Base-by-base conservation (phyloP, 2,113 vertebrate genomes). In the Ammodytes marinus region DNA sequence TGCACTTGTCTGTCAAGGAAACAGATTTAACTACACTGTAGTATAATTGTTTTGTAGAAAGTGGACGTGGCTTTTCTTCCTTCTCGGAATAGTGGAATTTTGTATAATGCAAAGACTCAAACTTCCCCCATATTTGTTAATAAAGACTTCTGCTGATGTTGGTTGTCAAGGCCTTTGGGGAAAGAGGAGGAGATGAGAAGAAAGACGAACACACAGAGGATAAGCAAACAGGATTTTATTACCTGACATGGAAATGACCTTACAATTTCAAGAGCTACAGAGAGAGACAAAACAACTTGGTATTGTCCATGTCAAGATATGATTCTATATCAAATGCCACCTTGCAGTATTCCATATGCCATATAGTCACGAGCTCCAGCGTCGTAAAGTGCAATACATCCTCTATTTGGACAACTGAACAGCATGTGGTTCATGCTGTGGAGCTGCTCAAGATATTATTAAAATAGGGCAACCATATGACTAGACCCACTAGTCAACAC, bases 1-100 rank as follows among this genome's bases (percentile, higher is more conserved):
- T 73, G 68, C 60, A 65, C 50, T 70, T 80, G 73, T 84, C 66
- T 74, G 77, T 83, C 49, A 77, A 82, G 77, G 70, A 81, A 88
- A 78, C 45, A 60, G 19, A 71, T 71, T 70, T 79, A 73, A 80
- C 53, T 70, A 15, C 78, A 84, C 69, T 42, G 61, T 82, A 15
- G 61, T 82, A 15, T 79, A 85, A 66, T 35, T 81, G 55, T 77
- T 84, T 47, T 57, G 67, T 61, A 79, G 67, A 87, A 80, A 82
- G 77, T 57, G 77, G 73, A 83, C 50, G 40, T 80, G 69, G 77
- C 74, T 57, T 27, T 27, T 45, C 47, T 73, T 69, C 70, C 4
- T 75, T 49, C 58, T 52, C 64, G 59, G 53, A 74, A 61, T 73
- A 17, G 46, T 52, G 1, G n/a, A n/a, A 50, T 13, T 86, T 76